These are phyloP conservation scores for Diadromus collaris DNA, from an alignment of 2,888 invertebrate species.

Conservation along the genomic window DNA sequence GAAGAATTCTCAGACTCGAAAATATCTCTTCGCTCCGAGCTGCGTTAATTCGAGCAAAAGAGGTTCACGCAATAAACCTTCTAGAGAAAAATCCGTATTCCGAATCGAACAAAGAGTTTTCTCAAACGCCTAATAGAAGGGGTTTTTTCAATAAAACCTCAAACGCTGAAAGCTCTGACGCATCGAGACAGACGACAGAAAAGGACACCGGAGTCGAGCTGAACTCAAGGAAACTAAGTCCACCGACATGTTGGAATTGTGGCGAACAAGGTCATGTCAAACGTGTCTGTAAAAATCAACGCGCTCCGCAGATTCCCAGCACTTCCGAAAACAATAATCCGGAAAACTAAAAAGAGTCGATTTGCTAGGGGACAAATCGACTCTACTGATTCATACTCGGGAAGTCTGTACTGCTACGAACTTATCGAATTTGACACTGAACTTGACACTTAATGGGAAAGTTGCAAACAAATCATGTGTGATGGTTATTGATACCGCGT, in stretches of 20 bases:
- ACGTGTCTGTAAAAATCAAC: no score
- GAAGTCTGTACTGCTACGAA: no score
- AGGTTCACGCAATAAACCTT: conserved; percentile 2
- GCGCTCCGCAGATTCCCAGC: no score
- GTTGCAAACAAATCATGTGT: conserved; percentile 21
- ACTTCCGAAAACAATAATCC: no score
- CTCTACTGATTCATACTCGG: no score
- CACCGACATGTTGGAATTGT: no score
- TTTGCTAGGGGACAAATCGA: no score
- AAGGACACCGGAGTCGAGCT: neutral
- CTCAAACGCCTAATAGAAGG: neutral
- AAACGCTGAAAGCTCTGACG: neutral
- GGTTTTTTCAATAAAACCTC: neutral
- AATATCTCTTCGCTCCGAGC: conserved; percentile 13
- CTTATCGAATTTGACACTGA: neutral
- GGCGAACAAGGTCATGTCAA: no score
- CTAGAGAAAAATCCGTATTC: neutral
- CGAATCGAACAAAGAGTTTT: neutral
- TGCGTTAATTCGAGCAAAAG: conserved; percentile 3
- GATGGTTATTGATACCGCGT: conserved; percentile 23
- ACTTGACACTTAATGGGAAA: conserved; percentile 3
- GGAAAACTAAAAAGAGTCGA: conserved; percentile 21
- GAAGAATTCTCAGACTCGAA: neutral
- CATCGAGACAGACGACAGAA: neutral
- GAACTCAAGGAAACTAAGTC: neutral